Evolutionary conservation across 53 echinoderm and acorn worm genomes (phyloP), one percentile per base, ranked within the genome.

Genomic region (Holothuria leucospilota): DNA sequence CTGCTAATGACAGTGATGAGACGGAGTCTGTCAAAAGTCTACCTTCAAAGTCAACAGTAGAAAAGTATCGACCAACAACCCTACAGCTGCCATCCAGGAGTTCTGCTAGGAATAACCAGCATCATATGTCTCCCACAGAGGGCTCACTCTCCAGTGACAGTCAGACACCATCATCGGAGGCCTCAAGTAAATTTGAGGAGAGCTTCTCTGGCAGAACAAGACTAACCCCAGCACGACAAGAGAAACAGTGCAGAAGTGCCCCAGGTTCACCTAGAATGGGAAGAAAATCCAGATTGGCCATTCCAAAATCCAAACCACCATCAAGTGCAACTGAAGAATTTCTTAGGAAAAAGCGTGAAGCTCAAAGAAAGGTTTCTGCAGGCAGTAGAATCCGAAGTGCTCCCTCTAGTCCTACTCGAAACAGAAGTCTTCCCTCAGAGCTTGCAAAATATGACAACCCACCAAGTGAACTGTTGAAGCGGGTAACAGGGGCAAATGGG

Each of bases 321-420:
- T 89, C 87, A 73, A 91, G 86, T 49, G 83, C 89, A 29, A 89
- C 93, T 14, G 88, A 89, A 85, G 91, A 93, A 85, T 89, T 89
- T 46, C 77, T 95, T 30, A 70, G 84, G 25, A 83, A 77, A 59
- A 94, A 91, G 40, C 78, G 91, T 27, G 87, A 89, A 58, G 91
- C 87, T 3, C 81, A 81, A 69, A 86, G 82, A 52, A 80, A 86
- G 0, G 46, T 61, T 15, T 71, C 86, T 14, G 86, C 49, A 21
- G 26, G 59, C 24, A 39, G 15, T 39, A 52, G 64, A 13, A 53
- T 85, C 38, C 89, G 81, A 27, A 95, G 96, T 69, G 96, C 96
- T 6, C 96, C 96, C 27, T 91, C 96, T 21, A 95, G 96, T 84
- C 96, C 96, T 15, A 95, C 93, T 20, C 82, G 96, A 56, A 72